Evolutionary conservation across 2,797 vertebrate genomes (phyloP), one percentile per base, ranked within the genome.

Genomic region (Thunnus albacares): DNA sequence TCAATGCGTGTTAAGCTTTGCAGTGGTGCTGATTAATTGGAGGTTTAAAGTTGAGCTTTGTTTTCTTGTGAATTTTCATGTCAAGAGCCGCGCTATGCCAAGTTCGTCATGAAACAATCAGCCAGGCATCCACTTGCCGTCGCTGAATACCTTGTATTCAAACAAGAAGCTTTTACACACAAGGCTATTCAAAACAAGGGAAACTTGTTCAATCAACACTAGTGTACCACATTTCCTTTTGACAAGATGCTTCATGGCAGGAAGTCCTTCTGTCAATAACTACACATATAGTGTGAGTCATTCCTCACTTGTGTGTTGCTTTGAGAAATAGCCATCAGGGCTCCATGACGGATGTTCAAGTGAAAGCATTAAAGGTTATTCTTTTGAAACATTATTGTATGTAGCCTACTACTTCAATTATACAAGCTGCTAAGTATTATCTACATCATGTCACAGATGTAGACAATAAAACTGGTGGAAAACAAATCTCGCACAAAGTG

Each of bases 121-220:
- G 51, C 83, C 66, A 77, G 77, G 80, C 81, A 61, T 74, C 62
- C 35, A 49, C 84, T 83, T 58, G 59, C 51, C 12, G 10, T 5
- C 43, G 41, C 75, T 79, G 65, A 92, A 89, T 71, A 52, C 70
- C 74, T 77, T 43, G 77, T 90, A 57, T 89, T 88, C 69, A 87
- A 83, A 92, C 88, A 90, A 80, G 85, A 89, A 85, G 88, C 87
- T 89, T 85, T 91, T 75, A 92, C 68, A 45, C 6, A 35, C 61
- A 55, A 63, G 41, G 30, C 82, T 76, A 74, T 87, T 93, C 82
- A 60, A 61, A 75, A 59, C 61, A 43, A 80, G 57, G 66, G 30
- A 70, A 77, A 85, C 78, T 65, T 79, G 82, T 77, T 90, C 61
- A 76, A 86, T 70, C 82, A 90, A 91, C 87, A 90, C 68, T 17